Percentiles rank a stretch among this genome's conserved stretches.
Conservation (phyloP, 1,140 invertebrate genomes). For the Ericerus pela region DNA sequence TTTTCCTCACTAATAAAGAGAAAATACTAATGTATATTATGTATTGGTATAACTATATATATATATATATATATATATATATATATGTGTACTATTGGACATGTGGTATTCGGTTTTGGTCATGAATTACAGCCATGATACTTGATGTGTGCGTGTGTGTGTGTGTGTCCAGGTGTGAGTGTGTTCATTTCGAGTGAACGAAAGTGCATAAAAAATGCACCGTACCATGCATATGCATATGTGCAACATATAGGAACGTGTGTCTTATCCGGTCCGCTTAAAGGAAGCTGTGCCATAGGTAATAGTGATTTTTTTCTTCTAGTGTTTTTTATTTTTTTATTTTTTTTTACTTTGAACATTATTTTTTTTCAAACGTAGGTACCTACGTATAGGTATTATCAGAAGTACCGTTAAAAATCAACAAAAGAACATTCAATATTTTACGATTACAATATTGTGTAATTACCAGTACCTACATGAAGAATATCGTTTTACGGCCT, state of each 20-base stretch:
- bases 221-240: too few relatives aligned
- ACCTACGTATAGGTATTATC: background rate
- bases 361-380: too few relatives aligned
- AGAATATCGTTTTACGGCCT: background rate
- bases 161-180: too few relatives aligned
- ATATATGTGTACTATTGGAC: slow-evolving; percentile 5
- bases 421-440: slow-evolving; percentile 7
- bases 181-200: too few relatives aligned
- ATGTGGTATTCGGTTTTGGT: slow-evolving; percentile 11
- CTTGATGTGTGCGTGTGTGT: too few relatives aligned
- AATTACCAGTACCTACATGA: background rate
- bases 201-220: too few relatives aligned
- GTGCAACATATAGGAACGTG: too few relatives aligned
- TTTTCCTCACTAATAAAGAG: slow-evolving; percentile 7
- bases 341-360: too few relatives aligned
- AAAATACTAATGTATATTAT: slow-evolving; percentile 11
- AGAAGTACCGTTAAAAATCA: slow-evolving; percentile 10
- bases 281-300: background rate
- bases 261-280: background rate
- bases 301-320: slow-evolving; percentile 3
- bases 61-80: too few relatives aligned
- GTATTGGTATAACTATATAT: too few relatives aligned
- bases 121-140: slow-evolving; percentile 10
- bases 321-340: too few relatives aligned
- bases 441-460: slow-evolving; percentile 6